Conservation (phyloP, 1,140 invertebrate species). For the Homarus americanus region DNA sequence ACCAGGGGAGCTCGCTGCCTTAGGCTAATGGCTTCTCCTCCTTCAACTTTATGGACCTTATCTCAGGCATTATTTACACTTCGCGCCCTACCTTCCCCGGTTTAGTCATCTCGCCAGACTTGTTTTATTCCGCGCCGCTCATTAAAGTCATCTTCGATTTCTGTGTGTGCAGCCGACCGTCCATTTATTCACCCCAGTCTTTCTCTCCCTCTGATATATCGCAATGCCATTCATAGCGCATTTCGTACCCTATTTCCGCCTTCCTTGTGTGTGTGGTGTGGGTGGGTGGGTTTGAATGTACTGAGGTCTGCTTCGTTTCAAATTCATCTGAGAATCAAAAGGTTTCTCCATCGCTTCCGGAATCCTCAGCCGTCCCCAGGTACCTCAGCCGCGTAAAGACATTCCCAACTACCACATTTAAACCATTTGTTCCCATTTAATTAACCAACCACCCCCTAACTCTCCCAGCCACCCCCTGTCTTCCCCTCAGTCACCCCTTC, state of each 20-base stretch:
- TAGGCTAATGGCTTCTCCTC: slow-evolving; percentile 5
- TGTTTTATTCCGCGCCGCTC: neutral
- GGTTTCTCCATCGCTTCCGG: no score
- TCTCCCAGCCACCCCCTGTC: no score
- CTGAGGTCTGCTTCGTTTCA: no score
- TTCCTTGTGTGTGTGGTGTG: no score
- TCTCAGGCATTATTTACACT: neutral
- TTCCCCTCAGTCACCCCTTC: no score
- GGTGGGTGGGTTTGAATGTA: no score
- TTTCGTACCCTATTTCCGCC: neutral
- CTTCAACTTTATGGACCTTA: slow-evolving; percentile 6
- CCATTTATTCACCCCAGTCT: neutral
- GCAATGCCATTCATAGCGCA: neutral
- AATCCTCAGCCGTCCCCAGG: no score
- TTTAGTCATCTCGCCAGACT: neutral
- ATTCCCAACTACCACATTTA: no score
- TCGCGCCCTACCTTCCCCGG: neutral
- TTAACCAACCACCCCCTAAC: no score
- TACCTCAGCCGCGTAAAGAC: no score
- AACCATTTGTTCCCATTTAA: no score
- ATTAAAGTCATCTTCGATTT: neutral
- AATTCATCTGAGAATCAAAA: no score
- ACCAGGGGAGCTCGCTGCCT: neutral
- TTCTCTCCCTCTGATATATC: neutral
- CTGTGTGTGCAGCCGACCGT: neutral